A percentile compares a stretch with the other conserved stretches of the same genome.
Evolutionary conservation across 2,797 vertebrate species (phyloP).

Genomic region (Chelonia mydas): DNA sequence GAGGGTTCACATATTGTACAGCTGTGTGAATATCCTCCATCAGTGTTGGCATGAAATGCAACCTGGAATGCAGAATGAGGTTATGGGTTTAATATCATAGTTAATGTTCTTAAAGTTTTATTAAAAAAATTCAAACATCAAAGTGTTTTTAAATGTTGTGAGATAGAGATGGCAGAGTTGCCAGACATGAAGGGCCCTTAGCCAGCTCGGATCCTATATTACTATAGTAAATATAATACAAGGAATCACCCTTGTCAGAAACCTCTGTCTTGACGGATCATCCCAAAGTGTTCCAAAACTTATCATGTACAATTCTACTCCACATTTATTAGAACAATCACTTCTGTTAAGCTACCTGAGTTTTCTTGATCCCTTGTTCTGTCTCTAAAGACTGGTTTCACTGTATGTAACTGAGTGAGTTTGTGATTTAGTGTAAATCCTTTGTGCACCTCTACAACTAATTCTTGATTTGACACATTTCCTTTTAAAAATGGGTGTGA

Average conservation of each 20-base stretch:
- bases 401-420: fast-evolving
- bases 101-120: not conserved
- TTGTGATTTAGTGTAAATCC: not conserved
- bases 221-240: not conserved
- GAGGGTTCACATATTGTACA: not conserved
- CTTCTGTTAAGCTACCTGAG: not conserved
- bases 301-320: not conserved
- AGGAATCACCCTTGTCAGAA: not conserved
- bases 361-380: not conserved
- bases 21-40: not conserved
- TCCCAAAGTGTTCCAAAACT: not conserved
- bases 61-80: not conserved
- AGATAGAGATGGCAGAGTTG: not conserved
- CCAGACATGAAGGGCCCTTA: not conserved
- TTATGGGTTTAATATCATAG: not conserved
- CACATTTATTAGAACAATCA: not conserved
- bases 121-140: not conserved
- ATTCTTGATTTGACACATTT: not conserved
- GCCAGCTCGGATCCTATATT: not conserved
- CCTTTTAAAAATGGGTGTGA: not conserved
- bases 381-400: not conserved
- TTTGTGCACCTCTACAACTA: not conserved
- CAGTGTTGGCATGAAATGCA: not conserved
- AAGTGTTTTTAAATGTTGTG: not conserved
- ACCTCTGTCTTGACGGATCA: not conserved